phyloP scores from a whole-genome alignment of 2,888 invertebrate species.

The Chloroclystis v-ata region DNA sequence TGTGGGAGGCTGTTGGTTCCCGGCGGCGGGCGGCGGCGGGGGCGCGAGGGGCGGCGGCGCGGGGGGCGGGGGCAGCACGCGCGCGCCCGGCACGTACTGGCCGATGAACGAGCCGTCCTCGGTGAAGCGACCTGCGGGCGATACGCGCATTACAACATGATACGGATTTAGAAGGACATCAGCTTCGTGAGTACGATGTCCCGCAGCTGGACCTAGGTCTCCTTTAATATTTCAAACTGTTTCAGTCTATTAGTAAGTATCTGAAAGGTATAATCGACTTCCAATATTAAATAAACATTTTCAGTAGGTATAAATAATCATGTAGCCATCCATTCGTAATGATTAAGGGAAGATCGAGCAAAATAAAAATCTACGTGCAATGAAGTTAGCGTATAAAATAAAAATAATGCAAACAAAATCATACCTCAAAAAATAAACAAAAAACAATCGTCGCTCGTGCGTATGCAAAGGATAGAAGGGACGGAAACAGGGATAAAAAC shows the following conservation, averaged over 20 bases:
- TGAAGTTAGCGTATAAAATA: slow-evolving; percentile 2
- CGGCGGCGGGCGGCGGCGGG: slow-evolving; percentile 30
- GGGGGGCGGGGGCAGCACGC: slow-evolving; percentile 77
- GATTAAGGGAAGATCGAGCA: not conserved
- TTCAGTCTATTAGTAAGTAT: too few relatives aligned
- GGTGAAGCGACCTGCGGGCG: slow-evolving; percentile 87
- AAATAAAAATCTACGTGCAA: slow-evolving; percentile 5
- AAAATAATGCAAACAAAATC: slow-evolving; percentile 44
- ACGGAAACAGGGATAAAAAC: slow-evolving; percentile 53
- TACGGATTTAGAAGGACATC: too few relatives aligned
- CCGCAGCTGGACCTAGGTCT: not conserved
- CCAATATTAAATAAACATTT: too few relatives aligned
- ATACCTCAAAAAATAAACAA: slow-evolving; percentile 62
- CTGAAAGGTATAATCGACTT: too few relatives aligned
- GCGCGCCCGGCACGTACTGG: slow-evolving; percentile 92
- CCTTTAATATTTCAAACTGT: not conserved
- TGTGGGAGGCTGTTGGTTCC: slow-evolving; percentile 41
- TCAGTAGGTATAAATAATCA: too few relatives aligned
- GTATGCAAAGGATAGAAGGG: slow-evolving; percentile 50
- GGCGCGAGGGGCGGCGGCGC: slow-evolving; percentile 33
- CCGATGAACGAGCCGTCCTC: slow-evolving; percentile 99
- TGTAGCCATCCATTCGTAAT: too few relatives aligned
- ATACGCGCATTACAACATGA: too few relatives aligned
- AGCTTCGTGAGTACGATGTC: too few relatives aligned
- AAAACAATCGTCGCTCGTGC: slow-evolving; percentile 62